These are phyloP conservation scores for Apamea epomidion DNA, from an alignment of 2,888 invertebrate genomes.

Conservation along the genomic window DNA sequence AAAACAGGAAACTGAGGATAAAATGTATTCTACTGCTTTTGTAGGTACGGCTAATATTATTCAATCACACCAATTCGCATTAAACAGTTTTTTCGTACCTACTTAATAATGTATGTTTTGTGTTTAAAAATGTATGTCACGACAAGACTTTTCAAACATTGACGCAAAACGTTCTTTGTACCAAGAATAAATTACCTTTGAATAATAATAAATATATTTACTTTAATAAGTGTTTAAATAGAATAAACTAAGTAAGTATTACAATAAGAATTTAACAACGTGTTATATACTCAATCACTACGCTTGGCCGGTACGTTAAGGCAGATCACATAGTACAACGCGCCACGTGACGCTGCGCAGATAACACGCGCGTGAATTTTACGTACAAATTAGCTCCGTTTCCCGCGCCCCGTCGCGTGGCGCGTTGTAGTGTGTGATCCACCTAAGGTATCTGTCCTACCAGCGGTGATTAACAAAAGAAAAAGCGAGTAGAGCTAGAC, in stretches of 20 bases:
- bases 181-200: conserved; percentile 55
- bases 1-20: neutral
- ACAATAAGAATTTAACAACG: neutral
- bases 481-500: too few species aligned
- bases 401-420: too few species aligned
- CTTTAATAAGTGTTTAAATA: conserved; percentile 19
- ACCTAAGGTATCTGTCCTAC: too few species aligned
- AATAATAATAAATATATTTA: conserved; percentile 35
- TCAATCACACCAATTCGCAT: neutral
- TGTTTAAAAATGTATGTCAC: conserved; percentile 12
- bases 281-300: neutral
- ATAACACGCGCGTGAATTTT: too few species aligned
- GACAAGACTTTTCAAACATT: conserved; percentile 31
- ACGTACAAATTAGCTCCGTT: too few species aligned
- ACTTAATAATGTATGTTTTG: neutral
- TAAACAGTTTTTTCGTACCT: neutral
- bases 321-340: too few species aligned
- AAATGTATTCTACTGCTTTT: neutral
- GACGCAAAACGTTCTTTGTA: conserved; percentile 50
- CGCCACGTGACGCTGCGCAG: too few species aligned
- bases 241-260: neutral
- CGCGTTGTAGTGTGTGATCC: too few species aligned
- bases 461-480: too few species aligned
- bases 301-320: neutral
- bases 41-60: neutral